Evolutionary conservation across 2,888 invertebrate species (phyloP).

Genomic region (Calliscelio sp.): DNA sequence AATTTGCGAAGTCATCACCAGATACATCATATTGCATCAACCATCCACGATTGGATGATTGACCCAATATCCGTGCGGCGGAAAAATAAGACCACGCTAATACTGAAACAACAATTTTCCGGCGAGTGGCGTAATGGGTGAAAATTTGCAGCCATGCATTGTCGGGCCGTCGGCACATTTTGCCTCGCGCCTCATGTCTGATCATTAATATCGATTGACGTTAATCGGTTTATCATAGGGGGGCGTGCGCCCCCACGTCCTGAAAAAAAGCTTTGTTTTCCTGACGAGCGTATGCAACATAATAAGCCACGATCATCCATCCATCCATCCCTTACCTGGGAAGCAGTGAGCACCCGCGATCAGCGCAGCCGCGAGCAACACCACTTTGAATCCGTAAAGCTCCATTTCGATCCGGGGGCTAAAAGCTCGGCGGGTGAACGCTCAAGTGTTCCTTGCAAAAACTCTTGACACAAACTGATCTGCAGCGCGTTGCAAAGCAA

Average conservation of each 20-base stretch:
- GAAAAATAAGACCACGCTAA: not conserved
- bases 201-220: constrained; percentile 51
- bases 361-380: constrained; percentile 78
- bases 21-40: too few relatives aligned
- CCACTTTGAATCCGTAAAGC: constrained; percentile 70
- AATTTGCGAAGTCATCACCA: too few relatives aligned
- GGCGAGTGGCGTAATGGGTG: not conserved
- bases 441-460: constrained; percentile 43
- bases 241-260: not conserved
- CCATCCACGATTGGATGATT: not conserved
- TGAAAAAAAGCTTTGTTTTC: constrained; percentile 40
- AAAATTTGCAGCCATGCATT: constrained; percentile 16
- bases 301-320: constrained; percentile 66
- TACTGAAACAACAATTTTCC: not conserved
- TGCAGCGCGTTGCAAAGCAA: constrained; percentile 61
- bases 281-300: constrained; percentile 25
- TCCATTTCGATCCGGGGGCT: constrained; percentile 75
- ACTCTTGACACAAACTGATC: constrained; percentile 73
- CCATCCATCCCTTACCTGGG: constrained; percentile 80
- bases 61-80: not conserved
- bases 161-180: constrained; percentile 26
- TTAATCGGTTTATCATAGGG: constrained; percentile 51
- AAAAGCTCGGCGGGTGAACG: constrained; percentile 20
- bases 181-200: not conserved
- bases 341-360: constrained; percentile 79